Percentiles rank a stretch among this genome's conserved stretches.
These are phyloP conservation scores for Glareola pratincola DNA, from an alignment of 2,113 vertebrate genomes.

Conservation along the genomic window DNA sequence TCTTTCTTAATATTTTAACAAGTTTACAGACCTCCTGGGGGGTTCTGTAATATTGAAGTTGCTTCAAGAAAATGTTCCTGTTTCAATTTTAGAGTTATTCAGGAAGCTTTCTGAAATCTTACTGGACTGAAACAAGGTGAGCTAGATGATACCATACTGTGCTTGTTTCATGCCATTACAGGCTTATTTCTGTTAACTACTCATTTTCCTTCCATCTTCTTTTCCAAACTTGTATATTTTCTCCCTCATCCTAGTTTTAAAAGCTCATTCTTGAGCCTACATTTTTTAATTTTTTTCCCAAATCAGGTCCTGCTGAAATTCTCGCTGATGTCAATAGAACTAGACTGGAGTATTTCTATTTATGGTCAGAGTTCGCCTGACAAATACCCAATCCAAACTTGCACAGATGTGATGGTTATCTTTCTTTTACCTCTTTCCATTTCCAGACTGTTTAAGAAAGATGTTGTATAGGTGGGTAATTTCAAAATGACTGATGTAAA, in stretches of 20 bases:
- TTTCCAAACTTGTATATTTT: neutral
- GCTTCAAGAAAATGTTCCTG: slow-evolving; percentile 12
- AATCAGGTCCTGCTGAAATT: neutral
- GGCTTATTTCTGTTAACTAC: neutral
- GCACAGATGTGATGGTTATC: neutral
- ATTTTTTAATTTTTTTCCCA: neutral
- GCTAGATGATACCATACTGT: neutral
- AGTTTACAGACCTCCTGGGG: slow-evolving; percentile 45
- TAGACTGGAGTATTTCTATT: neutral
- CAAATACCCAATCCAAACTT: neutral
- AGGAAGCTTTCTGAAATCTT: neutral
- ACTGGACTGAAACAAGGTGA: neutral
- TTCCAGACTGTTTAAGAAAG: neutral
- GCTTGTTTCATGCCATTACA: neutral
- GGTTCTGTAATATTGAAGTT: neutral
- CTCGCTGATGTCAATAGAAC: neutral
- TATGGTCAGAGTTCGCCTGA: neutral
- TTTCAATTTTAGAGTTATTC: neutral
- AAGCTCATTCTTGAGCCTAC: neutral
- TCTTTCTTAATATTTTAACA: slow-evolving; percentile 70
- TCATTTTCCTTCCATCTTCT: neutral
- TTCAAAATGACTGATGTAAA: neutral
- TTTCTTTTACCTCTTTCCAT: neutral
- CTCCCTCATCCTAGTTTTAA: neutral
- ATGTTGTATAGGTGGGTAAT: neutral